Evolutionary conservation across 2,797 vertebrate species (phyloP), one percentile per base, ranked within the genome.

Genomic region (Oreochromis mossambicus): DNA sequence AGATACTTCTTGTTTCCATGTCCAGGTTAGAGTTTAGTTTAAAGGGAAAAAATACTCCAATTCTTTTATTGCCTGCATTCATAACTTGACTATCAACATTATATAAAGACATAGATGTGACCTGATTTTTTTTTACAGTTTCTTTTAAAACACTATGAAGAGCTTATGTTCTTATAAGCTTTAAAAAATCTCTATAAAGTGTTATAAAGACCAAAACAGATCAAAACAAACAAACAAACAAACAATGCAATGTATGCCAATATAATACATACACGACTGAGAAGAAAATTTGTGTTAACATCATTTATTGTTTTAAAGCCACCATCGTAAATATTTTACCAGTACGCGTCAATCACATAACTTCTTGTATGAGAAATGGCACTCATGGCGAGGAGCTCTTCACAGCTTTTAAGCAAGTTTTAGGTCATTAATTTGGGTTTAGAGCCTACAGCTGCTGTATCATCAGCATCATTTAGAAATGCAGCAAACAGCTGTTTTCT

Each of bases 221-320:
- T 32, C 3, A 75, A 68, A 68, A 26, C 38, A 70, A 17, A 15
- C 24, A 56, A 66, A 43, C 8, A 32, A 32, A 61, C 21, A 43
- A 70, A 26, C 26, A 26, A 26, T 32, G 26, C 17, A 75, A n/a
- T 48, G 17, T 8, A 50, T n/a, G 26, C 46, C 17, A 73, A 7
- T 73, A 73, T 48, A 73, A 75, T n/a, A 8, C 5, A 48, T 50
- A 50, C 15, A 13, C 12, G 19, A 17, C 24, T 75, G 70, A 13
- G 11, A 50, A 75, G 26, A 75, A 19, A 13, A 12, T 19, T 19
- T 50, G 17, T 48, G 43, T 29, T 12, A 50, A 50, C 43, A 50
- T 50, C 26, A 50, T 75, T 75, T 75, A 75, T 32, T 75, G 6
- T 75, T 50, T 75, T 75, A n/a, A 73, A 70, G 21, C 21, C 63